Percentiles rank a stretch among this genome's conserved stretches.
Conservation (phyloP, 2,797 vertebrate genomes). For the Molothrus ater region DNA sequence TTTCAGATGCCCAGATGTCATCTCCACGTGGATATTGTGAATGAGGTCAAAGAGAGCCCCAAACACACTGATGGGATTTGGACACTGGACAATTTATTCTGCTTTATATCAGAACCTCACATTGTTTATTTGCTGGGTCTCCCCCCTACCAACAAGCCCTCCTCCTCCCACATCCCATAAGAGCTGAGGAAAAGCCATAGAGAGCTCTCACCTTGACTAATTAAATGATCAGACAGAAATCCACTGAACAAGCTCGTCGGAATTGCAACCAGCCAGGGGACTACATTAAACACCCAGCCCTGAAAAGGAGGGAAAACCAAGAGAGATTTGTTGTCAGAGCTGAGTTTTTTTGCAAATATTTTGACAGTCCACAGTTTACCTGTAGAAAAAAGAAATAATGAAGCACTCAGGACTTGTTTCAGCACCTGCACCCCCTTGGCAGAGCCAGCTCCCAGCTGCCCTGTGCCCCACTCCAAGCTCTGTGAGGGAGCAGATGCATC, state of each 20-base stretch:
- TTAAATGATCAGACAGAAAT: slow-evolving; percentile 90
- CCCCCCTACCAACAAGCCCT: neutral
- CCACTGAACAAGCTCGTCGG: slow-evolving; percentile 90
- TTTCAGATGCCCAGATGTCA: neutral
- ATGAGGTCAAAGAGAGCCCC: neutral
- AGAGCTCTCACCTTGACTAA: slow-evolving; percentile 83
- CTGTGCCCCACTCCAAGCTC: neutral
- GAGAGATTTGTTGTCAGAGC: neutral
- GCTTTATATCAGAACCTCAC: neutral
- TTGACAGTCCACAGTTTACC: neutral
- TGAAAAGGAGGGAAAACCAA: slow-evolving; percentile 58
- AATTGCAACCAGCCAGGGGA: slow-evolving; percentile 95
- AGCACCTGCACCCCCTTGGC: neutral
- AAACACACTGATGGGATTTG: neutral
- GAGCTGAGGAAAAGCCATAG: neutral
- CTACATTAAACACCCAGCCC: slow-evolving; percentile 97
- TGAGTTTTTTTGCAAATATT: neutral
- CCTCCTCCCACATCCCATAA: neutral
- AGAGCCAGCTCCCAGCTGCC: neutral
- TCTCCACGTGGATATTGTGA: neutral
- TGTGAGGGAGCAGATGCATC: neutral
- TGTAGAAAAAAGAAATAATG: neutral
- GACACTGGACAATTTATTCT: neutral
- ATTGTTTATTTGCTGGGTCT: rapidly evolving
- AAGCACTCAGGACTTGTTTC: neutral